A percentile compares a stretch with the other conserved stretches of the same genome.
phyloP scores from a whole-genome alignment of 2,888 invertebrate genomes.

The Aphodius sticticus region DNA sequence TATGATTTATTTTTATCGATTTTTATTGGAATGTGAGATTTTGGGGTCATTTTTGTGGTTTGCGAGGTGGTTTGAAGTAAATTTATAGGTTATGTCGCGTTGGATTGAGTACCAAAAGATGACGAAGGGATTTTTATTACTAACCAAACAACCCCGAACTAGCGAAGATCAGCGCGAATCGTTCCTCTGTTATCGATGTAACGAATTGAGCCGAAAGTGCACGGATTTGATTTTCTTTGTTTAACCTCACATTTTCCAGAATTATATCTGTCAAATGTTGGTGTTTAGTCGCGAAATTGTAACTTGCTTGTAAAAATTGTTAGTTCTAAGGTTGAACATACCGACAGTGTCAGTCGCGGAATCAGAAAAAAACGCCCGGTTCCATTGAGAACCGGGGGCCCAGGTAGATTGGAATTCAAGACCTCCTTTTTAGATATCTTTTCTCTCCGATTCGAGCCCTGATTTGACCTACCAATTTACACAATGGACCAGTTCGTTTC shows the following conservation, averaged over 20 bases:
- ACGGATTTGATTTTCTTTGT: not conserved
- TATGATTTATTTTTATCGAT: constrained; percentile 31
- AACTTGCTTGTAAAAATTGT: not conserved
- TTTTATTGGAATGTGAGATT: not conserved
- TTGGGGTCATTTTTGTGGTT: not conserved
- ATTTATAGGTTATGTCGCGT: not conserved
- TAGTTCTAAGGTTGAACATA: not conserved
- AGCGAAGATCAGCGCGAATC: not conserved
- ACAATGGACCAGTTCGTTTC: not conserved
- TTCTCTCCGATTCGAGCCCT: not conserved
- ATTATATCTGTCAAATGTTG: not conserved
- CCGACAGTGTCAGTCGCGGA: not conserved
- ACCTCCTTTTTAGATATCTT: not conserved
- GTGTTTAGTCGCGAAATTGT: not conserved
- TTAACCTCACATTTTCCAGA: not conserved
- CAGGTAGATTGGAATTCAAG: not conserved
- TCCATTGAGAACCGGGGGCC: not conserved
- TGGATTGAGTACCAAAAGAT: not conserved
- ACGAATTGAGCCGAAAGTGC: not conserved
- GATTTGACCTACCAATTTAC: not conserved
- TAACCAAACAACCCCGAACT: not conserved
- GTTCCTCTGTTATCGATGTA: not conserved
- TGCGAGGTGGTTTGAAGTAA: not conserved
- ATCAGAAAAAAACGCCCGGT: not conserved
- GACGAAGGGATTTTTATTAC: not conserved